phyloP scores from a whole-genome alignment of 2,888 invertebrate species.

The Cheilosia soror region DNA sequence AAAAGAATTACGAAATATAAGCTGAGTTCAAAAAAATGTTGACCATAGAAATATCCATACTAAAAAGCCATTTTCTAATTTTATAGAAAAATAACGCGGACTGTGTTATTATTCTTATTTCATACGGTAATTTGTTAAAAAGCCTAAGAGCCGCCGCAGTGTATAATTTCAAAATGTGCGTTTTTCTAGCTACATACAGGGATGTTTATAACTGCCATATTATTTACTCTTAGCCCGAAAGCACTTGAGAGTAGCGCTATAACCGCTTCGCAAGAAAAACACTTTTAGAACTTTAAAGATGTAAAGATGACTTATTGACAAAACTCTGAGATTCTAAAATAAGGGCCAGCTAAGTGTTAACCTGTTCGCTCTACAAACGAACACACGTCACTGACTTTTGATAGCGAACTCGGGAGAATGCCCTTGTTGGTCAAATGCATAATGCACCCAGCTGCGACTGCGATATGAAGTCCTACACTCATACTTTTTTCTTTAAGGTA shows the following conservation, averaged over 20 bases:
- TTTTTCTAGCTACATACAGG: conserved; percentile 1
- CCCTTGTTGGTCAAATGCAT: too few species aligned
- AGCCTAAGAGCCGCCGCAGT: not conserved
- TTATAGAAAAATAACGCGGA: not conserved
- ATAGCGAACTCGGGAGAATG: too few species aligned
- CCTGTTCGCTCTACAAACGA: not conserved
- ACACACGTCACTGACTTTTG: too few species aligned
- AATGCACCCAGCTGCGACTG: too few species aligned
- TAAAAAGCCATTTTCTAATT: conserved; percentile 1
- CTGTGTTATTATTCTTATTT: not conserved
- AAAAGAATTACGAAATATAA: too few species aligned
- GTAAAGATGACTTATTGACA: not conserved
- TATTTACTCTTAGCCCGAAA: not conserved
- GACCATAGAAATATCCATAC: conserved; percentile 8
- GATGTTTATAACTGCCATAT: not conserved
- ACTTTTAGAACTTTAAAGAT: conserved; percentile 2
- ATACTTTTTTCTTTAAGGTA: too few species aligned
- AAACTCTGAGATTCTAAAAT: not conserved
- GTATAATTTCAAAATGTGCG: conserved; percentile 1
- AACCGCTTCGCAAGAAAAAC: not conserved
- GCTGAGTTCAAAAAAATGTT: not conserved
- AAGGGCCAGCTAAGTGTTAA: not conserved
- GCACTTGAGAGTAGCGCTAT: not conserved
- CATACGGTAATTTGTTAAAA: conserved; percentile 2
- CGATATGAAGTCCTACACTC: too few species aligned